Conservation (phyloP, 2,797 vertebrate species). For the Aldrovandia affinis region DNA sequence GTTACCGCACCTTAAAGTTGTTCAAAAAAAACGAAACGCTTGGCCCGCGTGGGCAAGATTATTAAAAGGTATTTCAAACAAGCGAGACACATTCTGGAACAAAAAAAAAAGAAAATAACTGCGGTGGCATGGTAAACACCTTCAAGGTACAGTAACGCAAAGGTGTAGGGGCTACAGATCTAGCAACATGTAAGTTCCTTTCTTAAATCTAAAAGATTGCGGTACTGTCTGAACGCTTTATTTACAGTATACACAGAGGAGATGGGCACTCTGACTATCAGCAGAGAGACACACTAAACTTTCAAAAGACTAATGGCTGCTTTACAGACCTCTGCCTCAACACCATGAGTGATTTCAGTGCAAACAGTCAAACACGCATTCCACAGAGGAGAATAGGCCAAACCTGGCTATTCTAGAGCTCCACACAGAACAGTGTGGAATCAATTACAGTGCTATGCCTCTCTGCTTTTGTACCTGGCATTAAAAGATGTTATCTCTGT, state of each 20-base stretch:
- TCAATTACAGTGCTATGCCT: conserved; percentile 42
- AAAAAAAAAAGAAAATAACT: neutral
- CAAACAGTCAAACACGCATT: conserved; percentile 29
- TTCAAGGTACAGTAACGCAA: neutral
- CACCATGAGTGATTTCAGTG: conserved; percentile 21
- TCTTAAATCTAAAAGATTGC: neutral
- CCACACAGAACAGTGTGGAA: conserved; percentile 40
- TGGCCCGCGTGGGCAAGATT: neutral
- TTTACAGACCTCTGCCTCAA: conserved; percentile 22
- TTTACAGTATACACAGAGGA: neutral
- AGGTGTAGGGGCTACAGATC: neutral
- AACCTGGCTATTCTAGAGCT: conserved; percentile 30
- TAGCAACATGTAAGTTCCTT: neutral
- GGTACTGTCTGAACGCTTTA: neutral
- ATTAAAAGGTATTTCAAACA: neutral
- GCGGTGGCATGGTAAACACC: no score
- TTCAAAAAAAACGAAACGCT: neutral
- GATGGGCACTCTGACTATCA: conserved; percentile 1
- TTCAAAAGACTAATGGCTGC: conserved; percentile 22
- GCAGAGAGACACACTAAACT: conserved; percentile 23
- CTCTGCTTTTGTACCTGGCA: conserved; percentile 40
- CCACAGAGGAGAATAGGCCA: conserved; percentile 32
- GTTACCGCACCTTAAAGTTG: neutral
- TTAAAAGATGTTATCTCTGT: conserved; percentile 39
- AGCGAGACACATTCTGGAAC: neutral